phyloP scores from a whole-genome alignment of 1,140 invertebrate species.

The Halotydeus destructor region DNA sequence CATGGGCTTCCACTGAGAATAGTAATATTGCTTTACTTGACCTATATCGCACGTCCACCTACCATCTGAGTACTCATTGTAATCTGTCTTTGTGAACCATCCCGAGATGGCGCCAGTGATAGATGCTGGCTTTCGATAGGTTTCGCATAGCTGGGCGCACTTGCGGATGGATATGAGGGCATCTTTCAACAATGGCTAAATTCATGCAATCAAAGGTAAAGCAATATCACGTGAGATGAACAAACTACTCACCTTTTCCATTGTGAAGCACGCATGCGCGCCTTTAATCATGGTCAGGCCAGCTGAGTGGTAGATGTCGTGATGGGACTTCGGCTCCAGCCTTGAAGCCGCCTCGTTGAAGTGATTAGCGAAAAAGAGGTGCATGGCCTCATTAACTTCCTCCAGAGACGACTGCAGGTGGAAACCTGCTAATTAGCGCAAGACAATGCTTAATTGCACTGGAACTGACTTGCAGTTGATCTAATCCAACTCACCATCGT shows the following conservation, averaged over 20 bases:
- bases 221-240: not conserved
- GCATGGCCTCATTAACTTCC: no score
- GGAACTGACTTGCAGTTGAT: no score
- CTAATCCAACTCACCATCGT: no score
- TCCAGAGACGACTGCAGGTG: no score
- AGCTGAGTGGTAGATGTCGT: no score
- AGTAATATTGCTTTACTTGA: no score
- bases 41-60: no score
- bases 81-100: not conserved
- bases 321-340: not conserved
- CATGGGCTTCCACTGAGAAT: no score
- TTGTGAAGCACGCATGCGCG: no score
- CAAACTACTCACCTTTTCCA: not conserved
- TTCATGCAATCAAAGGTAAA: not conserved
- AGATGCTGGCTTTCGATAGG: not conserved
- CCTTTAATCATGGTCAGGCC: no score
- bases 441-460: no score
- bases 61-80: slow-evolving; percentile 1
- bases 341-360: not conserved
- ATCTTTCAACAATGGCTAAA: not conserved
- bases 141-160: not conserved
- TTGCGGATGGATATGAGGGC: not conserved
- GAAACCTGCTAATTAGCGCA: no score
- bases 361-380: not conserved
- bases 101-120: not conserved